Evolutionary conservation across 2,888 invertebrate genomes (phyloP), one percentile per base, ranked within the genome.

Genomic region (Pachliopta kotzebuea): DNA sequence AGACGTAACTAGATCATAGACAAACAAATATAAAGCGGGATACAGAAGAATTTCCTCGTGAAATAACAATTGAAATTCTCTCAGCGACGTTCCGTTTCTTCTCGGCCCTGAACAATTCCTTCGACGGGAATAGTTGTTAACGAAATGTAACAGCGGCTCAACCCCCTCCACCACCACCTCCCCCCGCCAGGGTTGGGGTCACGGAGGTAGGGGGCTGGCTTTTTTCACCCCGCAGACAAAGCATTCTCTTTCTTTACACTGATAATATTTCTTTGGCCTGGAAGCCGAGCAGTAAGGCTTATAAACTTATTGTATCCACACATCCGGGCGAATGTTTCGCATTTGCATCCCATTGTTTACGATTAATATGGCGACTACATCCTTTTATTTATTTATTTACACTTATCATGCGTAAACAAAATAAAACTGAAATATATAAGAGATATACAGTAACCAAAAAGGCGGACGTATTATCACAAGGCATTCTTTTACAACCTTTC

Each of bases 181-280:
- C n/a, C n/a, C n/a, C 56, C 50, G 0, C 52, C 56, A 26, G 56
- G 50, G 52, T 56, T 26, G 24, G 52, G 53, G 42, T 20, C 21
- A 2, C 4, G 31, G 56, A 20, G 50, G 31, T 17, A 24, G 57
- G 62, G n/a, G 42, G 42, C 8, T 4, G 18, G 50, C 9, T 49
- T 62, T 56, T 56, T 56, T 31, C 60, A 37, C 37, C n/a, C 54
- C 53, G 26, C 42, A 42, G 57, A 63, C 31, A 55, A 55, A 64
- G 60, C 17, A 55, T 60, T 64, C 52, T 55, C 42, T 54, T 60
- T 60, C 60, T 50, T 55, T 55, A 54, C 37, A 56, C 23, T 56
- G 56, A 62, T 64, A 63, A 63, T 63, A 64, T 60, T 64, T 64
- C 64, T 64, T 64, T 52, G 50, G 49, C 21, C 49, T 29, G 45